Conservation (phyloP, 2,888 invertebrate genomes). For the Holacanthella duospinosa region DNA sequence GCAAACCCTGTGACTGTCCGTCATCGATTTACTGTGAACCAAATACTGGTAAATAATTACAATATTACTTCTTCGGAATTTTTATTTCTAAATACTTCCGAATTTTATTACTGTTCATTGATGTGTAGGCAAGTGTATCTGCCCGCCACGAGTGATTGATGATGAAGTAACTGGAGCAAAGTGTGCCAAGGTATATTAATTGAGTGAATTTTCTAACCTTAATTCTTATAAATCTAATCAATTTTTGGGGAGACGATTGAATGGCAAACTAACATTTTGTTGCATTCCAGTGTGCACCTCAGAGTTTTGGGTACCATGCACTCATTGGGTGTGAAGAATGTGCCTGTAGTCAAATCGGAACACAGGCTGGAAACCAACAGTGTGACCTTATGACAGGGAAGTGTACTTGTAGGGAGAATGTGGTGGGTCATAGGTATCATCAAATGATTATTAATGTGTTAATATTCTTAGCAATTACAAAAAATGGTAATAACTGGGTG, state of each 20-base stretch:
- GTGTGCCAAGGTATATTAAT: constrained; percentile 55
- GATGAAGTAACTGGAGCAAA: constrained; percentile 53
- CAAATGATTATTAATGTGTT: constrained; percentile 35
- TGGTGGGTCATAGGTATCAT: background rate
- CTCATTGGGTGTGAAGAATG: constrained; percentile 93
- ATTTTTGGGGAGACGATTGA: too few species aligned
- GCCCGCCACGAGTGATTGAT: constrained; percentile 68
- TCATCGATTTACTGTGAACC: constrained; percentile 70
- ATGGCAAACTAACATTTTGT: too few species aligned
- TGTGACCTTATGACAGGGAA: constrained; percentile 80
- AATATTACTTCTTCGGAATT: constrained; percentile 5
- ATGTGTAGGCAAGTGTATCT: constrained; percentile 75
- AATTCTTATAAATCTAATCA: too few species aligned
- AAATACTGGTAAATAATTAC: constrained; percentile 49
- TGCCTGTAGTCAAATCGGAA: constrained; percentile 76
- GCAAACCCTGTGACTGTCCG: constrained; percentile 77
- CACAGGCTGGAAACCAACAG: constrained; percentile 61
- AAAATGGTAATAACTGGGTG: background rate
- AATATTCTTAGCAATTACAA: constrained; percentile 10
- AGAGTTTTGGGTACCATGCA: constrained; percentile 85
- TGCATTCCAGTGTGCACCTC: constrained; percentile 53
- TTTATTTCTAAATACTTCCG: constrained; percentile 23
- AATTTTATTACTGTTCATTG: constrained; percentile 39
- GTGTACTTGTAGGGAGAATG: constrained; percentile 52
- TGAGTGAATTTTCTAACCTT: background rate